Conservation (phyloP, 2,888 invertebrate genomes). For the Imbricaverruca yamaguchii region DNA sequence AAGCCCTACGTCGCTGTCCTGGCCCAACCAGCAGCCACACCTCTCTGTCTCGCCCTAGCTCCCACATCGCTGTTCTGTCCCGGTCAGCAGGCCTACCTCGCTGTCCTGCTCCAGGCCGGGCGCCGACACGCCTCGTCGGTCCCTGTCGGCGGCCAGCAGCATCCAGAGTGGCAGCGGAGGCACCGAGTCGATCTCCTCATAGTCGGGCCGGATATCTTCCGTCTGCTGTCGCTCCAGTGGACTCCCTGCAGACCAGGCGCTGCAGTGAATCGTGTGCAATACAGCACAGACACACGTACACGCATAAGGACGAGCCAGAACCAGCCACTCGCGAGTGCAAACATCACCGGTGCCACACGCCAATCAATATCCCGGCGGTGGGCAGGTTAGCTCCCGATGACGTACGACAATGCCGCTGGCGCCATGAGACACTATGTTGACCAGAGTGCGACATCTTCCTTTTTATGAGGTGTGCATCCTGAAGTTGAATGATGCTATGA, state of each 20-base stretch:
- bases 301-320: background rate
- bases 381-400: too few relatives aligned
- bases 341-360: too few relatives aligned
- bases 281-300: background rate
- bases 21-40: constrained; percentile 64
- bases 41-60: background rate
- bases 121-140: constrained; percentile 33
- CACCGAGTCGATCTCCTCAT: constrained; percentile 94
- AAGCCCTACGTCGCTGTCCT: constrained; percentile 24
- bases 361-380: too few relatives aligned
- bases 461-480: too few relatives aligned
- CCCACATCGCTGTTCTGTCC: background rate
- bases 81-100: constrained; percentile 27
- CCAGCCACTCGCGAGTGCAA: too few relatives aligned
- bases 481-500: too few relatives aligned
- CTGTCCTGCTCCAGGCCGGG: constrained; percentile 26
- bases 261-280: too few relatives aligned
- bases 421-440: too few relatives aligned
- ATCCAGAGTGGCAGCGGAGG: constrained; percentile 96
- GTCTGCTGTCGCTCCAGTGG: constrained; percentile 37
- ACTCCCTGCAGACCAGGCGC: background rate
- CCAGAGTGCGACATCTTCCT: too few relatives aligned
- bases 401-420: too few relatives aligned
- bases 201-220: constrained; percentile 81
- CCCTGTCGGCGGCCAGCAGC: constrained; percentile 76